Base-by-base conservation (phyloP, 2,888 invertebrate species). In the Metellina segmentata region DNA sequence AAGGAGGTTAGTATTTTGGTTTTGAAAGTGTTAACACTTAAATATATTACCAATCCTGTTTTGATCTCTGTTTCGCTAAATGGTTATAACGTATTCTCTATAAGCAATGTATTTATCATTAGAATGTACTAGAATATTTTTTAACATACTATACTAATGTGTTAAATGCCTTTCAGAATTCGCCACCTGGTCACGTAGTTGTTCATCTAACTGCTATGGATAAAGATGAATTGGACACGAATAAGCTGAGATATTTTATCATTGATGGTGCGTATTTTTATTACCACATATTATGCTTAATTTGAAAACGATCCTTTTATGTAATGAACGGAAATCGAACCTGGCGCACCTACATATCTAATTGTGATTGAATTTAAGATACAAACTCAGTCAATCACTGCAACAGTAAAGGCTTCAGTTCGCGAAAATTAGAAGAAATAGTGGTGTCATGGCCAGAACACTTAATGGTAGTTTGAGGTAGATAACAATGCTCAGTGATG, bases 141-240 rank as follows among this genome's bases (percentile, higher is more conserved):
- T 49, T 49, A 75, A 13, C 20, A 75, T 75, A 11, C 16, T n/a
- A 6, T 75, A 74, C 1, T 48, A 74, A 74, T 34, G 13, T 20
- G 19, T 81, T 48, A 48, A 16, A 70, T 79, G 53, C 49, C n/a
- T 20, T 20, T 83, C 48, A 93, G 93, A 94, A 94, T 83, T 93
- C 94, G 6, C 93, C 94, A n/a, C 89, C 93, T 6, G 94, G 93
- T 34, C 94, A 94, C 19, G 93, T 93, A 11, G 94, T 94, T 71
- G 93, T 93, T 2, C 93, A 91, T 48, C 34, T 94, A 16, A 92
- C 90, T 7, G 94, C 94, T 9, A 92, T 93, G 2, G 94, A 94
- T 86, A 93, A 93, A 11, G 94, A 94, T 89, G 94, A 94, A 78
- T 81, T 94, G 8, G 94, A 94, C 85, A 77, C 77, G 11, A 93